Conservation (phyloP, 2,888 invertebrate species). For the Aleiodes testaceus region DNA sequence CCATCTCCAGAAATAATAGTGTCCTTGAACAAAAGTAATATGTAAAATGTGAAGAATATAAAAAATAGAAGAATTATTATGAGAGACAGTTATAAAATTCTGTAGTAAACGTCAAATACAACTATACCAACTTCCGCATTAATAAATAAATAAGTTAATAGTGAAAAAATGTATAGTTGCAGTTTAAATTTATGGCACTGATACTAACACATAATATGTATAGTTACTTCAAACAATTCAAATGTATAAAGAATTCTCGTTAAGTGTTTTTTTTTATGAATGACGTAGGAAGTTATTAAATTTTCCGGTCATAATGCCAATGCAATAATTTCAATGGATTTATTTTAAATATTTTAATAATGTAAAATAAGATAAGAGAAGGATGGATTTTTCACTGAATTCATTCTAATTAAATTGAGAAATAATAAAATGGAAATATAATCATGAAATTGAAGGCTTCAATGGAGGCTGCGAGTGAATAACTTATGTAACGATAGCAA, state of each 20-base stretch:
- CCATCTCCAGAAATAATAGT: neutral
- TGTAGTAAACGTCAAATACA: slow-evolving; percentile 1
- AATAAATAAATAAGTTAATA: slow-evolving; percentile 39
- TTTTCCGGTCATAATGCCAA: slow-evolving; percentile 32
- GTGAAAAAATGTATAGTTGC: slow-evolving; percentile 19
- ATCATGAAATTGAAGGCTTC: slow-evolving; percentile 37
- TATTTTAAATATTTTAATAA: too few species aligned
- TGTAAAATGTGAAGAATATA: neutral
- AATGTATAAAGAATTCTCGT: slow-evolving; percentile 27
- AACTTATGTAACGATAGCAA: slow-evolving; percentile 71
- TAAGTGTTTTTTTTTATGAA: slow-evolving; percentile 41
- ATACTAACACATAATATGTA: slow-evolving; percentile 3
- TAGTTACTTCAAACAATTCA: slow-evolving; percentile 1
- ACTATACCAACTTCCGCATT: slow-evolving; percentile 6
- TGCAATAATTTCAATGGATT: neutral
- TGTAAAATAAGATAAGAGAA: too few species aligned
- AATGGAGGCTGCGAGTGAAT: slow-evolving; percentile 46
- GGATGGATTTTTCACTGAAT: neutral
- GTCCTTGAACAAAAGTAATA: slow-evolving; percentile 8
- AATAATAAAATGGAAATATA: slow-evolving; percentile 43
- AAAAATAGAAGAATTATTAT: too few species aligned
- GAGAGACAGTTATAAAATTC: neutral
- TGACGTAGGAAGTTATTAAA: slow-evolving; percentile 40
- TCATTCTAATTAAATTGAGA: slow-evolving; percentile 36
- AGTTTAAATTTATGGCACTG: neutral